Base-by-base conservation (phyloP, 2,113 vertebrate genomes). In the Fregetta grallaria region DNA sequence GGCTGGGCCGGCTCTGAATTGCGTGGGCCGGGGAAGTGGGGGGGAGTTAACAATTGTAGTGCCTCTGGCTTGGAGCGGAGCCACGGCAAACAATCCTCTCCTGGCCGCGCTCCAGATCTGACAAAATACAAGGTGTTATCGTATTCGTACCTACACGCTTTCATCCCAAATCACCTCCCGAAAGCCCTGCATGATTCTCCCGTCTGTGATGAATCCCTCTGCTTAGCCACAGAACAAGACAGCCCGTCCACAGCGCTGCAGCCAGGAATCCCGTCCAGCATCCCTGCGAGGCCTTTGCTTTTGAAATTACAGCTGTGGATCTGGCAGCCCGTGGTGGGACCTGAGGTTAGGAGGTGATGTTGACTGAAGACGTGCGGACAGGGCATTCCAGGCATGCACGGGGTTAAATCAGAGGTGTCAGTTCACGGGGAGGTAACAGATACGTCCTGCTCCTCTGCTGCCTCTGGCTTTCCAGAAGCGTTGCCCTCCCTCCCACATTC, bases 401-500 rank as follows among this genome's bases (percentile, higher is more conserved):
- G 94, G 95, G 97, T 97, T 96, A 97, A 94, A 85, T 0, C 70
- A 3, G 92, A 95, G 97, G 96, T 96, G 96, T 96, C 94, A 83
- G 97, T 96, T 97, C 96, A 97, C 59, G 3, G 65, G 95, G 94
- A 97, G 97, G 97, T 97, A 96, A 97, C 88, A 93, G 96, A 97
- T 90, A 96, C 22, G 59, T 77, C 74, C 94, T n/a, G 91, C 93
- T 94, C 88, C 67, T 58, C 7, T 27, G 4, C 45, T 77, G 89
- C 92, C 89, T 93, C 90, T 72, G 90, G 50, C 90, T 94, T 75
- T 94, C 68, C 92, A 94, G 82, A 58, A 89, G 92, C 79, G 2
- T 76, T 79, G 88, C 94, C 79, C 92, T 90, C 71, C 93, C 95
- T 96, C 96, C 95, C 96, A 92, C 97, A 97, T 97, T 97, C 96